These are phyloP conservation scores for Synergus umbraculus DNA, from an alignment of 2,888 invertebrate genomes.

Conservation along the genomic window DNA sequence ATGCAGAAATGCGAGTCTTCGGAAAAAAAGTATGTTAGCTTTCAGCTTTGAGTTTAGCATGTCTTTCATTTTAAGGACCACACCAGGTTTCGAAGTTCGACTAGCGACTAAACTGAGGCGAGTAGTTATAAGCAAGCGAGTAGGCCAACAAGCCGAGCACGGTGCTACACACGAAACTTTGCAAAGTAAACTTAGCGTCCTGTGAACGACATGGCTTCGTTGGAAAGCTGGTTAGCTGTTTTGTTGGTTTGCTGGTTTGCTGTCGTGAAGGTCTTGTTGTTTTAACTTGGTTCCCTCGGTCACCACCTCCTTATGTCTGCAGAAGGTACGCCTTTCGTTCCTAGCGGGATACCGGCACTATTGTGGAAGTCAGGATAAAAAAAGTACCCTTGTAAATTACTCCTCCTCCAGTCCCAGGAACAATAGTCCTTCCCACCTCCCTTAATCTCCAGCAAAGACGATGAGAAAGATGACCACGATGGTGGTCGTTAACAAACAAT, in stretches of 20 bases:
- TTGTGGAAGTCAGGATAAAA: conserved; percentile 56
- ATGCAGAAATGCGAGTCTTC: neutral
- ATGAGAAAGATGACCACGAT: conserved; percentile 41
- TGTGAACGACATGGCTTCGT: conserved; percentile 61
- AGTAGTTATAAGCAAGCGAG: conserved; percentile 44
- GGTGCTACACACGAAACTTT: conserved; percentile 62
- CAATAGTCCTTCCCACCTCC: conserved; percentile 57
- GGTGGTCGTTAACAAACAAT: conserved; percentile 39
- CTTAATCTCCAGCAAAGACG: conserved; percentile 35
- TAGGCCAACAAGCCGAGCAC: conserved; percentile 44
- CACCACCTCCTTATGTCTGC: conserved; percentile 46
- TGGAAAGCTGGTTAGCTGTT: conserved; percentile 57
- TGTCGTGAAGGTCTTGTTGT: conserved; percentile 68
- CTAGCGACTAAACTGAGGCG: neutral
- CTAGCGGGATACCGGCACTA: conserved; percentile 46
- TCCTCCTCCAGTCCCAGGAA: conserved; percentile 55
- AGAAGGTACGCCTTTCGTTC: conserved; percentile 28
- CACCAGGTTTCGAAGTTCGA: conserved; percentile 6
- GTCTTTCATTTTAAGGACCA: neutral
- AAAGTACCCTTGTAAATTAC: conserved; percentile 66
- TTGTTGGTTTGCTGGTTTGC: conserved; percentile 60
- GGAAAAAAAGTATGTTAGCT: neutral
- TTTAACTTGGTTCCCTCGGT: conserved; percentile 61
- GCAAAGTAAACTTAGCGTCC: conserved; percentile 71
- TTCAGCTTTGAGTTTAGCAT: neutral